Conservation (phyloP, 2,797 vertebrate genomes). For the Zenarchopterus dispar region DNA sequence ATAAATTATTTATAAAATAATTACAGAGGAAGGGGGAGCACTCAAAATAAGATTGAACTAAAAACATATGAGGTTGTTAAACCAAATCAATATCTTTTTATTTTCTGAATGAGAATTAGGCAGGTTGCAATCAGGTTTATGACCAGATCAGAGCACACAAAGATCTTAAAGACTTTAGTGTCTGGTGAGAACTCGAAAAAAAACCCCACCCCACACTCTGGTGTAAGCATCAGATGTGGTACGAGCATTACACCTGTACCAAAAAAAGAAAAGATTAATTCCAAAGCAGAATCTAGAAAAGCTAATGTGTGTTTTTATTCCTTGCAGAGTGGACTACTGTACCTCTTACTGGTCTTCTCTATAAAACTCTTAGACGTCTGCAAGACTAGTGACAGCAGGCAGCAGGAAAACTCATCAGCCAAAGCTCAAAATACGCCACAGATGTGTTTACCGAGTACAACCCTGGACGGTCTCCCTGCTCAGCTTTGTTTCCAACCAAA, state of each 20-base stretch:
- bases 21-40: conserved; percentile 5
- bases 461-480: neutral
- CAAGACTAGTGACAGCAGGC: neutral
- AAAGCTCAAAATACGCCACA: too few species aligned
- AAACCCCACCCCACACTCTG: too few species aligned
- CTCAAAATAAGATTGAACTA: neutral
- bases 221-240: too few species aligned
- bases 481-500: neutral
- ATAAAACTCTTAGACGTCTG: too few species aligned
- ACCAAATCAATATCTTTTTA: neutral
- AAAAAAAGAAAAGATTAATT: too few species aligned
- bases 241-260: too few species aligned
- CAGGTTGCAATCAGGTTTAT: neutral
- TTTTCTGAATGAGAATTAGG: neutral
- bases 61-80: neutral
- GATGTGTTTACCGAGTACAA: neutral
- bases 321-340: too few species aligned
- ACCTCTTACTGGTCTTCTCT: too few species aligned
- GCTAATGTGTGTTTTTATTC: too few species aligned
- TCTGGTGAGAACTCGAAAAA: too few species aligned
- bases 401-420: neutral
- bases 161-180: too few species aligned
- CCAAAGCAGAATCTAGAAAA: too few species aligned
- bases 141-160: neutral
- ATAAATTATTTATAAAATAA: conserved; percentile 5